Percentiles rank a stretch among this genome's conserved stretches.
Conservation (phyloP, 2,113 vertebrate genomes). For the Cyprinodon brontotheroides region DNA sequence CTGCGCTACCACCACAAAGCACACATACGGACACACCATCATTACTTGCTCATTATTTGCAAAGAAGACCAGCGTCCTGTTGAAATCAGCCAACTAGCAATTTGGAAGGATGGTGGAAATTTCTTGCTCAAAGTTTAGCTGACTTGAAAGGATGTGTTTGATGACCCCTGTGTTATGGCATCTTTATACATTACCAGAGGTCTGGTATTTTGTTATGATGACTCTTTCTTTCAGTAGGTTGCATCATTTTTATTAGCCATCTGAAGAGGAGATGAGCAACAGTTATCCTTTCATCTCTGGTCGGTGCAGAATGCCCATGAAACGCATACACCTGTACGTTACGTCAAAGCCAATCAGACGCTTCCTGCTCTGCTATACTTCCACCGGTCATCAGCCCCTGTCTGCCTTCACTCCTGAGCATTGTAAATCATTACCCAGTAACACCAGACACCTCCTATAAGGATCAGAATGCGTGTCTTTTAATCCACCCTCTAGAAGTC, state of each 20-base stretch:
- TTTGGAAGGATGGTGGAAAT: slow-evolving; percentile 24
- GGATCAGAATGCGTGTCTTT: slow-evolving; percentile 67
- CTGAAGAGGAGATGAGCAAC: slow-evolving; percentile 48
- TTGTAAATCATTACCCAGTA: slow-evolving; percentile 60
- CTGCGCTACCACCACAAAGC: slow-evolving; percentile 1
- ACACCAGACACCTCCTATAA: slow-evolving; percentile 72
- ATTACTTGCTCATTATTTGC: slow-evolving; percentile 15
- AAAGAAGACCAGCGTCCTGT: slow-evolving; percentile 20
- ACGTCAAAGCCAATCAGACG: slow-evolving; percentile 58
- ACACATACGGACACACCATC: slow-evolving; percentile 1
- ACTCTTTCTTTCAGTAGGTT: slow-evolving; percentile 63
- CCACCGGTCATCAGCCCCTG: not conserved
- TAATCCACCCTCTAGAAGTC: slow-evolving; percentile 67
- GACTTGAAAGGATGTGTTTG: slow-evolving; percentile 26
- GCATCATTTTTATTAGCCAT: slow-evolving; percentile 67
- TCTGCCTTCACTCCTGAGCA: slow-evolving; percentile 29
- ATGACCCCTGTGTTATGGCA: slow-evolving; percentile 7
- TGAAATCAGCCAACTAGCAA: slow-evolving; percentile 46
- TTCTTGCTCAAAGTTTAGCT: slow-evolving; percentile 16
- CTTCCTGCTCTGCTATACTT: slow-evolving; percentile 27
- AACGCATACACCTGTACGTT: slow-evolving; percentile 25
- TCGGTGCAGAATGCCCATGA: slow-evolving; percentile 53
- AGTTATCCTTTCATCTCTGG: slow-evolving; percentile 60
- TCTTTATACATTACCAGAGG: slow-evolving; percentile 10
- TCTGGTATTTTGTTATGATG: slow-evolving; percentile 35